Evolutionary conservation across 2,113 vertebrate genomes (phyloP).

Genomic region (Hyperopisus bebe): DNA sequence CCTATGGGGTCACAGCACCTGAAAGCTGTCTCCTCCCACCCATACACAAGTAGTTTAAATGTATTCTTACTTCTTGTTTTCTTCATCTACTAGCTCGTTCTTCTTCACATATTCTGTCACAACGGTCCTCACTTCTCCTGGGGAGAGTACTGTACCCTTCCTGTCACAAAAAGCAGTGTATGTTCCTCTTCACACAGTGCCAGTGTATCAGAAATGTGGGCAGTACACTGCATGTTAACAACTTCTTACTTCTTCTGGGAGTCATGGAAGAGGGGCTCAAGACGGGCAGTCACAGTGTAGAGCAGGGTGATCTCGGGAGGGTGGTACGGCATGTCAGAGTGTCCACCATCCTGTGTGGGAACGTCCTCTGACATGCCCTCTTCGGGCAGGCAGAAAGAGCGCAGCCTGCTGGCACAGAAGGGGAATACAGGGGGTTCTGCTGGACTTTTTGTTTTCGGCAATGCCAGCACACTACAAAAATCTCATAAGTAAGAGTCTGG

Average conservation of each 20-base stretch:
- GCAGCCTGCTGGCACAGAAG: slow-evolving; percentile 61
- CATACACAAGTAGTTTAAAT: not conserved
- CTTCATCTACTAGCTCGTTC: slow-evolving; percentile 76
- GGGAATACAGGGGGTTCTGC: not conserved
- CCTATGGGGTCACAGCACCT: not conserved
- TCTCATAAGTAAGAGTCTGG: not conserved
- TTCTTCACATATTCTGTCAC: slow-evolving; percentile 80
- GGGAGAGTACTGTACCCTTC: slow-evolving; percentile 75
- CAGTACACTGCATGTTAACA: slow-evolving; percentile 26
- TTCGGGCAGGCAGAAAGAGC: slow-evolving; percentile 66
- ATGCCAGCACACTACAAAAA: too few species aligned
- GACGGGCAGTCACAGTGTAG: slow-evolving; percentile 73
- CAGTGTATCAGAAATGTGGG: not conserved
- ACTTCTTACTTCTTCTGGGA: slow-evolving; percentile 71
- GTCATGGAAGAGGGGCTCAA: slow-evolving; percentile 80
- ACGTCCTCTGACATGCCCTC: slow-evolving; percentile 48
- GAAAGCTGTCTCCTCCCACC: not conserved
- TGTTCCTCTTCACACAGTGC: not conserved
- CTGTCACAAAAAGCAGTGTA: slow-evolving; percentile 48
- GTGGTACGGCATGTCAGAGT: slow-evolving; percentile 63
- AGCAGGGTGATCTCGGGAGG: slow-evolving; percentile 81
- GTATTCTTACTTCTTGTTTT: slow-evolving; percentile 82
- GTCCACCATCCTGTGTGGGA: slow-evolving; percentile 47
- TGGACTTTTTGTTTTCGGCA: too few species aligned
- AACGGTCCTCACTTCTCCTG: slow-evolving; percentile 71